Percentiles rank a stretch among this genome's conserved stretches.
Evolutionary conservation across 2,888 invertebrate species (phyloP).

Genomic region (Ceratothoa steindachneri): DNA sequence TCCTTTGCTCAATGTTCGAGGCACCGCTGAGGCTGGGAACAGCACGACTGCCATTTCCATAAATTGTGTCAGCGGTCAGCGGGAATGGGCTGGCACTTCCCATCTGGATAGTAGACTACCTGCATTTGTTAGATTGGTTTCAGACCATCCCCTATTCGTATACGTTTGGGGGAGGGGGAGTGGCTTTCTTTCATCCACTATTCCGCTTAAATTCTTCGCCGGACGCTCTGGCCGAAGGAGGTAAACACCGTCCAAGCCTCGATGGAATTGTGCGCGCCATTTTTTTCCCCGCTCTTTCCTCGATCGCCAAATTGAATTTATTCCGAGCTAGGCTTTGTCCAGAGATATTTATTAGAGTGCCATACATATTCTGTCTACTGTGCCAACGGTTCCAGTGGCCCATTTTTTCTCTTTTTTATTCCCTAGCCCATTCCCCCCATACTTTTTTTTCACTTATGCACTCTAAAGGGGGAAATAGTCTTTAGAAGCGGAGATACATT

Average conservation of each 20-base stretch:
- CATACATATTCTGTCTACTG: background rate
- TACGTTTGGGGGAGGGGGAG: background rate
- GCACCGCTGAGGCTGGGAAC: conserved; percentile 5
- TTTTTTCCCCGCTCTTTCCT: background rate
- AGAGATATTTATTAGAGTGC: conserved; percentile 9
- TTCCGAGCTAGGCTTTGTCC: background rate
- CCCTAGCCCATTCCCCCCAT: too few relatives aligned
- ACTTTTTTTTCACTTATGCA: too few relatives aligned
- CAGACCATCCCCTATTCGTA: background rate
- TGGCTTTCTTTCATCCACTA: background rate
- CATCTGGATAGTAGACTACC: conserved; percentile 21
- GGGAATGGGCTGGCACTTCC: conserved; percentile 26
- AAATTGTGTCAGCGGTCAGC: conserved; percentile 47
- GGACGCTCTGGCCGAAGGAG: background rate
- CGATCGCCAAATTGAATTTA: background rate
- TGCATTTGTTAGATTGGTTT: conserved; percentile 47
- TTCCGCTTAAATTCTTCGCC: too few relatives aligned
- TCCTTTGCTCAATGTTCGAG: conserved; percentile 7
- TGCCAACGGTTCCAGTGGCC: background rate
- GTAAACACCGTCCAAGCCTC: background rate
- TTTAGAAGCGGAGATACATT: too few relatives aligned
- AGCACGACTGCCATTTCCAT: conserved; percentile 33
- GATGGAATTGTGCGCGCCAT: background rate
- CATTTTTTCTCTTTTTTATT: background rate
- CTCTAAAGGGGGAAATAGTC: too few relatives aligned